Evolutionary conservation across 2,797 vertebrate genomes (phyloP).

Genomic region (Crossoptilon crossoptilon): DNA sequence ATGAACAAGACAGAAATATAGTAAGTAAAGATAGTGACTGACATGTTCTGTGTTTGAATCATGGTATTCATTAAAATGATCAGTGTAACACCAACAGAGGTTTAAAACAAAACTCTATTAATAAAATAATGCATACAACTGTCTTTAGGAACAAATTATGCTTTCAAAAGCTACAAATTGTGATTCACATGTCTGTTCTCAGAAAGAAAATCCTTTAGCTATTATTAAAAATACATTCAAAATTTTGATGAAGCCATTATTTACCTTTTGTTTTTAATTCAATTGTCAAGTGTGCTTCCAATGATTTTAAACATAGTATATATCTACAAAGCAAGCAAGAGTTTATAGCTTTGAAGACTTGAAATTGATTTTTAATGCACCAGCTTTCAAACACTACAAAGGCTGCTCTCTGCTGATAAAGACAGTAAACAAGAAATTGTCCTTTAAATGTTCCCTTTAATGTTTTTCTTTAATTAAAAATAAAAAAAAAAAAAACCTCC

Average conservation of each 20-base stretch:
- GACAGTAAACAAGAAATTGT: conserved; percentile 79
- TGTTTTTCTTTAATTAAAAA: conserved; percentile 81
- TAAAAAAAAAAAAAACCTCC: conserved; percentile 47
- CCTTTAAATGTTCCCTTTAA: conserved; percentile 76
- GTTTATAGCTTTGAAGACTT: conserved; percentile 74
- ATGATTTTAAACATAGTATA: conserved; percentile 62
- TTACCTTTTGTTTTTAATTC: conserved; percentile 66
- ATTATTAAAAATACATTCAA: conserved; percentile 70
- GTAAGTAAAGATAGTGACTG: conserved; percentile 60
- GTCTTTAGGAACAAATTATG: conserved; percentile 31
- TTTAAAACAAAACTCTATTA: conserved; percentile 45
- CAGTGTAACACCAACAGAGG: neutral
- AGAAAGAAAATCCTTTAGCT: conserved; percentile 29
- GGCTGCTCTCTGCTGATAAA: conserved; percentile 79
- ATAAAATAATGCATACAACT: conserved; percentile 26
- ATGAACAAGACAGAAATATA: conserved; percentile 62
- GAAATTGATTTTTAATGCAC: conserved; percentile 80
- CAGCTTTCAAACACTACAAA: conserved; percentile 76
- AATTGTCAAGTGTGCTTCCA: conserved; percentile 62
- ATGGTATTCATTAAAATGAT: conserved; percentile 45
- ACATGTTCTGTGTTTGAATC: conserved; percentile 39
- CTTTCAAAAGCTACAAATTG: conserved; percentile 26
- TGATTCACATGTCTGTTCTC: neutral
- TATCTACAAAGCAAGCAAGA: conserved; percentile 66
- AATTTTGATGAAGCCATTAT: conserved; percentile 54